Percentiles rank a stretch among this genome's conserved stretches.
phyloP scores from a whole-genome alignment of 2,113 vertebrate genomes.

The Ranitomeya variabilis region DNA sequence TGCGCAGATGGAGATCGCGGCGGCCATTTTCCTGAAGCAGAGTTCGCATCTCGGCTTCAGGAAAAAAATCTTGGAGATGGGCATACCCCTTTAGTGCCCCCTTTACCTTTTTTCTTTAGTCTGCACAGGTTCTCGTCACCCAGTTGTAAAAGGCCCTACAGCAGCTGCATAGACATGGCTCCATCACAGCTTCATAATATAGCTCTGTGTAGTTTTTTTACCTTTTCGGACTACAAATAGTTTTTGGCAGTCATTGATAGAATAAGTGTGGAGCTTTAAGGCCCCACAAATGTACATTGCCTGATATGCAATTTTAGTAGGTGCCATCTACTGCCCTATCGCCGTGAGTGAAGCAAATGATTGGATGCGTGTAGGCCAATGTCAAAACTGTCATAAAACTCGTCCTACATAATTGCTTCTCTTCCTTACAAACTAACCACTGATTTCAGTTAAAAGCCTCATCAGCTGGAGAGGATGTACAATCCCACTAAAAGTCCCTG shows the following conservation, averaged over 20 bases:
- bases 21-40: too few species aligned
- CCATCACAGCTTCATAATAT: background rate
- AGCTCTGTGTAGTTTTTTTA: background rate
- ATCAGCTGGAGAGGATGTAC: background rate
- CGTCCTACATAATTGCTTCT: background rate
- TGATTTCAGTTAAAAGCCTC: slow-evolving; percentile 12
- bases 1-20: too few species aligned
- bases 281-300: background rate
- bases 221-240: background rate
- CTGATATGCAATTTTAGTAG: background rate
- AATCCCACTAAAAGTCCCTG: slow-evolving; percentile 9
- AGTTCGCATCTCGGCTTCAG: too few species aligned
- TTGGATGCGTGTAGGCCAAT: background rate
- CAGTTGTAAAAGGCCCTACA: too few species aligned
- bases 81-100: too few species aligned
- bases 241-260: background rate
- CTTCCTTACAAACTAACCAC: background rate
- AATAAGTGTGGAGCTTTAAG: background rate
- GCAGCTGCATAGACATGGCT: background rate
- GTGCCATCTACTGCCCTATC: background rate
- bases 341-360: background rate
- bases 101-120: too few species aligned
- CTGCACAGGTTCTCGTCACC: too few species aligned
- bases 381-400: background rate
- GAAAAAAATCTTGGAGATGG: too few species aligned